phyloP scores from a whole-genome alignment of 2,113 vertebrate species.

The Oreochromis spilurus region DNA sequence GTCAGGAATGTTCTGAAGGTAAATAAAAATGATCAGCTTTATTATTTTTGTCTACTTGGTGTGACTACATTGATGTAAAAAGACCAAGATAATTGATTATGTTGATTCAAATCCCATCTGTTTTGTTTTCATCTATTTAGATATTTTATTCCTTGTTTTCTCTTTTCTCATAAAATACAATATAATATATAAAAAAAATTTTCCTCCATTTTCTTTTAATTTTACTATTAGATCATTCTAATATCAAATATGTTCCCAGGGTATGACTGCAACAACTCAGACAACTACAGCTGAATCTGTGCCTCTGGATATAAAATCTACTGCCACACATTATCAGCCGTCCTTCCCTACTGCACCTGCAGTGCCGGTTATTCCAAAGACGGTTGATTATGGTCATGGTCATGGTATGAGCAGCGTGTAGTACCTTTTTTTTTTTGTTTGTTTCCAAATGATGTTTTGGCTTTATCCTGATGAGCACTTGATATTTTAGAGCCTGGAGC shows the following conservation, averaged over 20 bases:
- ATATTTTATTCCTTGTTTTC: not conserved
- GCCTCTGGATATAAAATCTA: conserved; percentile 72
- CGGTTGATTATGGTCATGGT: conserved; percentile 88
- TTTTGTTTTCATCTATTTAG: not conserved
- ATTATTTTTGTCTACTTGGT: not conserved
- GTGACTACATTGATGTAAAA: not conserved
- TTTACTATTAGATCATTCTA: not conserved
- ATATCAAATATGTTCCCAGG: conserved; percentile 10
- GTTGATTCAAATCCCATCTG: not conserved
- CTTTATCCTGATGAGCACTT: not conserved
- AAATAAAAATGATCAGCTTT: not conserved
- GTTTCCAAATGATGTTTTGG: not conserved
- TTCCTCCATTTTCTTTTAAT: not conserved
- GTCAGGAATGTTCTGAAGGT: conserved; percentile 75
- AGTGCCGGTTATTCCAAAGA: conserved; percentile 83
- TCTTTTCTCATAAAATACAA: not conserved
- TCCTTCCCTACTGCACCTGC: conserved; percentile 63
- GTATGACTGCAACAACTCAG: conserved; percentile 57
- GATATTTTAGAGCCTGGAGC: conserved; percentile 66
- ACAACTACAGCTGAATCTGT: not conserved
- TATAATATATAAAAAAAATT: not conserved
- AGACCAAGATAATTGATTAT: not conserved
- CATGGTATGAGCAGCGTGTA: conserved; percentile 73
- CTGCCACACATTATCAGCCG: conserved; percentile 37
- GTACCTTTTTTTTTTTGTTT: not conserved